Evolutionary conservation across 2,113 vertebrate species (phyloP), one percentile per base, ranked within the genome.

Genomic region (Vulpes ferrilata): DNA sequence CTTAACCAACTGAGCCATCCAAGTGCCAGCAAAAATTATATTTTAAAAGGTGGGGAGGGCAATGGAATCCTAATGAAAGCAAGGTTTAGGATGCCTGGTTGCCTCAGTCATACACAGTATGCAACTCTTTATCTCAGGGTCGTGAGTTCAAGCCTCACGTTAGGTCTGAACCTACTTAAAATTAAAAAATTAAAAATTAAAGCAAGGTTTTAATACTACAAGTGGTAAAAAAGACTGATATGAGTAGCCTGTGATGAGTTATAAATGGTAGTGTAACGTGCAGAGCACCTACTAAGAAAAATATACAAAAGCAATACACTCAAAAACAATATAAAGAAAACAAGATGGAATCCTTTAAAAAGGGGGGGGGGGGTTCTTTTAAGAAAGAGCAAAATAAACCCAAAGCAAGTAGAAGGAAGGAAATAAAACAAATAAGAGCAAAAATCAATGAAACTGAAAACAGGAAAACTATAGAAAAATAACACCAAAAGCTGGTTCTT

Each of bases 321-420:
- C 20, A 60, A 27, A 83, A 23, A 74, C 23, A 55, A 11, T 27
- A 65, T 74, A 85, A 38, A 85, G 38, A 76, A 30, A 84, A 84
- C 17, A 95, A 30, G 16, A 84, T 59, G 69, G 15, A 74, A 83
- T n/a, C 51, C n/a, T 84, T 83, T 13, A 27, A 76, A 82, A 35
- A 84, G 60, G 7, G 6, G 43, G 43, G 43, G 43, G 43, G 43
- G 6, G 51, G 59, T 73, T 88, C 35, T 19, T 59, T 67, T 25
- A 25, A 9, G 69, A 93, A 69, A 93, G 30, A 87, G 53, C 27
- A 94, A 88, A 69, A 79, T 86, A 93, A 86, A 69, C 35, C 74
- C 83, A 48, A 88, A 87, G 27, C 27, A 78, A 87, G 13, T 9
- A 60, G 15, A 38, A 86, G 27, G 22, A 80, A 81, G 55, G 32